A percentile compares a stretch with the other conserved stretches of the same genome.
These are phyloP conservation scores for Horisme vitalbata DNA, from an alignment of 2,888 invertebrate genomes.

Conservation along the genomic window DNA sequence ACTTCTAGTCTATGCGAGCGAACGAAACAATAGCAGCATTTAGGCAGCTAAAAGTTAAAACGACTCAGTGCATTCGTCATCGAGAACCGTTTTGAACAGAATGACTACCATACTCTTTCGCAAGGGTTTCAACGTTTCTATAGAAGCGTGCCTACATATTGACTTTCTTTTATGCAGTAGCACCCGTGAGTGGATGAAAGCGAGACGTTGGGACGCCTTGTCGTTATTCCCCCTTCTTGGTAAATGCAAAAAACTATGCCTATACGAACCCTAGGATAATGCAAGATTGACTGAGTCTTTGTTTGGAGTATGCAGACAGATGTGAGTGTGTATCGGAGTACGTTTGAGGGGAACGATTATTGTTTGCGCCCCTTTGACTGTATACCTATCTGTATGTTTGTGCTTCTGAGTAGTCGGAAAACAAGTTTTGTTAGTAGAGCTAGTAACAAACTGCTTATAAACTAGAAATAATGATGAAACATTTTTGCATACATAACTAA, in stretches of 20 bases:
- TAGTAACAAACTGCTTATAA: no score
- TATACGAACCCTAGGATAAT: slow-evolving; percentile 64
- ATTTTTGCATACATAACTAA: no score
- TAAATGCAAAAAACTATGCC: slow-evolving; percentile 72
- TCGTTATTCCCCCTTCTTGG: slow-evolving; percentile 66
- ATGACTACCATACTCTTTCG: slow-evolving; percentile 55
- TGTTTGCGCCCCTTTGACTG: slow-evolving; percentile 36
- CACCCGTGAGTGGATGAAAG: slow-evolving; percentile 75
- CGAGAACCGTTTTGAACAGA: slow-evolving; percentile 76
- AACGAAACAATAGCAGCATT: slow-evolving; percentile 75
- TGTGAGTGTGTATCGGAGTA: slow-evolving; percentile 36
- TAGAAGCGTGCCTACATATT: slow-evolving; percentile 47
- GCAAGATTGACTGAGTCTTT: slow-evolving; percentile 72
- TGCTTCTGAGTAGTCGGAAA: background rate
- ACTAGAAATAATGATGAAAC: no score
- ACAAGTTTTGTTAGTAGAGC: slow-evolving; percentile 6
- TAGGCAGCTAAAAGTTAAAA: slow-evolving; percentile 72
- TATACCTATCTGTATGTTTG: slow-evolving; percentile 1
- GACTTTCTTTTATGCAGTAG: slow-evolving; percentile 69
- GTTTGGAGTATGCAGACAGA: slow-evolving; percentile 59
- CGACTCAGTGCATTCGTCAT: slow-evolving; percentile 73
- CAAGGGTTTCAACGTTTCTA: slow-evolving; percentile 48
- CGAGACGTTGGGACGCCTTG: slow-evolving; percentile 67
- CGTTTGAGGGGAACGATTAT: slow-evolving; percentile 32
- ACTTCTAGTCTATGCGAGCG: slow-evolving; percentile 44